A percentile compares a stretch with the other conserved stretches of the same genome.
Evolutionary conservation across 2,113 vertebrate genomes (phyloP).

Genomic region (Apodemus sylvaticus): DNA sequence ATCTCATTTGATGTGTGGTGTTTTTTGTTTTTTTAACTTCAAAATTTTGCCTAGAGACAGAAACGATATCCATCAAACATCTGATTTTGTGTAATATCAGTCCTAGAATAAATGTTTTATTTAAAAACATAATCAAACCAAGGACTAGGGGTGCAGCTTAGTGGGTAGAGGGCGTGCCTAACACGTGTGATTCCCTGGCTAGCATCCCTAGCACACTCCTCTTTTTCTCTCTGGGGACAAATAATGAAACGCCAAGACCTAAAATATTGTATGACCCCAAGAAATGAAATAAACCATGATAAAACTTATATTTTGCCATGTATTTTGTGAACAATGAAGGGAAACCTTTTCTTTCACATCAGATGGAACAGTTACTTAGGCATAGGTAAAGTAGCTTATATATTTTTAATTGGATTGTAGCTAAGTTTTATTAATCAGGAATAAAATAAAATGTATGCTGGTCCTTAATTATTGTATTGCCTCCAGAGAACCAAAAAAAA

Average conservation of each 20-base stretch:
- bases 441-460: neutral
- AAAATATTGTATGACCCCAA: neutral
- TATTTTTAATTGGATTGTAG: neutral
- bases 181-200: neutral
- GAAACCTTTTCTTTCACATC: neutral
- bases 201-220: too few species aligned
- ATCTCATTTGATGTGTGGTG: too few species aligned
- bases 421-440: neutral
- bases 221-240: neutral
- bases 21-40: too few species aligned
- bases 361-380: constrained; percentile 7
- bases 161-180: neutral
- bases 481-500: constrained; percentile 3
- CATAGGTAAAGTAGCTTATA: neutral
- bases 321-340: neutral
- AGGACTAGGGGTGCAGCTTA: too few species aligned
- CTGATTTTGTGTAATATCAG: neutral
- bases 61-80: neutral
- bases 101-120: constrained; percentile 9
- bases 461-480: neutral
- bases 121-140: neutral
- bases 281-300: neutral
- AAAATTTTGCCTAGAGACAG: constrained; percentile 3
- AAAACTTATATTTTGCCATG: neutral
- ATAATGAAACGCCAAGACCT: neutral